A percentile compares a stretch with the other conserved stretches of the same genome.
Evolutionary conservation across 2,888 invertebrate genomes (phyloP).

Genomic region (Lithophane socia): DNA sequence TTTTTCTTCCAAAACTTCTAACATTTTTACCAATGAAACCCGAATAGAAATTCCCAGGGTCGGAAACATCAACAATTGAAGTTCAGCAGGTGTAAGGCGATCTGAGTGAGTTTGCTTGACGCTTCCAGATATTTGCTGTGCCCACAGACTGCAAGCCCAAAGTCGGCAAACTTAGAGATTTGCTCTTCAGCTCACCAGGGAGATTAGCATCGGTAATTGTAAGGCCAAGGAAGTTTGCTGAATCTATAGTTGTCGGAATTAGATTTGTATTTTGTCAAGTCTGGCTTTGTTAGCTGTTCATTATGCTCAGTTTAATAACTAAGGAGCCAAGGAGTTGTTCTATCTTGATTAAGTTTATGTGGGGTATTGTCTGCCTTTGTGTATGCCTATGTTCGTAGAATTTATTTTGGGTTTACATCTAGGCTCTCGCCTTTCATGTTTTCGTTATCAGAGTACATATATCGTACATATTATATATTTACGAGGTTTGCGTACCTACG

Average conservation of each 20-base stretch:
- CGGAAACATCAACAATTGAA: slow-evolving; percentile 73
- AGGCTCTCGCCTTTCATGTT: slow-evolving; percentile 31
- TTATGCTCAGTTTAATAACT: slow-evolving; percentile 55
- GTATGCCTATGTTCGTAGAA: slow-evolving; percentile 27
- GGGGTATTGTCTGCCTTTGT: slow-evolving; percentile 46
- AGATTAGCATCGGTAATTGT: slow-evolving; percentile 83
- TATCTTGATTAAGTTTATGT: slow-evolving; percentile 55
- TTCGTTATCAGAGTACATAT: slow-evolving; percentile 40
- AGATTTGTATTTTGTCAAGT: slow-evolving; percentile 63
- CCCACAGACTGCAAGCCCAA: slow-evolving; percentile 75
- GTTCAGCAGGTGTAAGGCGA: slow-evolving; percentile 79
- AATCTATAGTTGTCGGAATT: slow-evolving; percentile 67
- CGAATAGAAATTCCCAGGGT: slow-evolving; percentile 43
- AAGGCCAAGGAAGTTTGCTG: slow-evolving; percentile 73
- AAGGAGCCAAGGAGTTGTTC: slow-evolving; percentile 52
- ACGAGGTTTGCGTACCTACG: slow-evolving; percentile 12
- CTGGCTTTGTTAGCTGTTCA: slow-evolving; percentile 61
- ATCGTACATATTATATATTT: slow-evolving; percentile 23
- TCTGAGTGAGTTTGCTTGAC: slow-evolving; percentile 72
- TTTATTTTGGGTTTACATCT: slow-evolving; percentile 41
- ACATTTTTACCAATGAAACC: slow-evolving; percentile 17
- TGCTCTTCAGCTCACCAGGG: slow-evolving; percentile 72
- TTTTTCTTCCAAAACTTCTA: too few species aligned
- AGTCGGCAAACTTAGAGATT: slow-evolving; percentile 79
- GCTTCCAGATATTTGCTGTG: slow-evolving; percentile 80